Base-by-base conservation (phyloP, 2,888 invertebrate genomes). In the Auanema freiburgensis region DNA sequence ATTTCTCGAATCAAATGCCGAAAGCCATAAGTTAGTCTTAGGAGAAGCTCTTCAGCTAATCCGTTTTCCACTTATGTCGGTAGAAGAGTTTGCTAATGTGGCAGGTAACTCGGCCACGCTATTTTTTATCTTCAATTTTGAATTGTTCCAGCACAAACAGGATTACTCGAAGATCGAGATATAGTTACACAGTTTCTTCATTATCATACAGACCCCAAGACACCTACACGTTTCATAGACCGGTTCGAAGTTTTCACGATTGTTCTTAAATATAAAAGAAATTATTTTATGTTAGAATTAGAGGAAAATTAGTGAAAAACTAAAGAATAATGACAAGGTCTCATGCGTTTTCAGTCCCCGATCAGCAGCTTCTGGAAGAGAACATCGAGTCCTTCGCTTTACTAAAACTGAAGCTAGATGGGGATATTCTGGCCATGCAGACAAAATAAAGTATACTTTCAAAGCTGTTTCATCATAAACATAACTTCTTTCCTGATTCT, bases 371-470 rank as follows among this genome's bases (percentile, higher is more conserved):
- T 58, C 65, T 3, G 66, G 68, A 25, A 65, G 60, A 0, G 74
- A 74, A 61, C 65, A 52, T 24, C 64, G 69, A 2, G 68, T 74
- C 8, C 63, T 63, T 23, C 85, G 90, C 65, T 92, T 92, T 84
- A 89, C 89, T 41, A 89, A 90, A 81, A 90, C 90, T 0, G 91
- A 91, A 81, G 89, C 89, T 25, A 87, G 91, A 62, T 92, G 92
- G 92, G 91, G 91, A 0, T 92, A 91, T 79, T 90, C 89, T 83
- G 91, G 91, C 3, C 90, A 91, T 0, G 90, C 90, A 57, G 92
- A 92, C 84, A 86, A 91, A 74, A 91, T 92, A 71, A 88, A 89
- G 89, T 89, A 77, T 71, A 74, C 52, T n/a, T 46, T 44, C 41
- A 46, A 12, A 43, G 8, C 3, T 8, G 33, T 8, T 14, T 24